phyloP scores from a whole-genome alignment of 2,888 invertebrate genomes.

The Arge pagana region DNA sequence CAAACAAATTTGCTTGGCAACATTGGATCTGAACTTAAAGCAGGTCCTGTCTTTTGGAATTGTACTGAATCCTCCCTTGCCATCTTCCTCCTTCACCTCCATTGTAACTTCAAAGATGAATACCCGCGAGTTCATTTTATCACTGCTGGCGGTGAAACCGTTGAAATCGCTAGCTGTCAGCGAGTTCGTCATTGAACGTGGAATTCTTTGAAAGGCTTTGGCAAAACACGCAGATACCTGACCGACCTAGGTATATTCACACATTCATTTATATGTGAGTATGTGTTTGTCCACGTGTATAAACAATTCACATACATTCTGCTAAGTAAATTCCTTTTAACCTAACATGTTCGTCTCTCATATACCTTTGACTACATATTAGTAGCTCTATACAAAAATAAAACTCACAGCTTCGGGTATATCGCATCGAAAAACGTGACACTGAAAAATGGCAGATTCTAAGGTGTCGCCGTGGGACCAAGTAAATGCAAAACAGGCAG shows the following conservation, averaged over 20 bases:
- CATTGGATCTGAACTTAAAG: slow-evolving; percentile 83
- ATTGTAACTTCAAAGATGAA: slow-evolving; percentile 90
- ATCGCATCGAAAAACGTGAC: slow-evolving; percentile 96
- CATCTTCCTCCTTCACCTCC: slow-evolving; percentile 92
- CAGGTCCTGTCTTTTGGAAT: slow-evolving; percentile 87
- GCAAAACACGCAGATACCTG: slow-evolving; percentile 77
- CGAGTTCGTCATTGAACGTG: slow-evolving; percentile 81
- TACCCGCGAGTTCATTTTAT: slow-evolving; percentile 64
- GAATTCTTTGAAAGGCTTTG: slow-evolving; percentile 89
- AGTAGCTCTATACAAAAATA: slow-evolving; percentile 5
- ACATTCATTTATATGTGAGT: too few species aligned
- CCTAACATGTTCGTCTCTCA: too few species aligned
- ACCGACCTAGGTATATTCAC: slow-evolving; percentile 59
- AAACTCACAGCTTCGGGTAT: slow-evolving; percentile 86
- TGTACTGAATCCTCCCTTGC: slow-evolving; percentile 76
- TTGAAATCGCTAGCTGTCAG: slow-evolving; percentile 68
- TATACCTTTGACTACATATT: background rate
- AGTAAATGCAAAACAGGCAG: slow-evolving; percentile 97
- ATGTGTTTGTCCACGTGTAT: too few species aligned
- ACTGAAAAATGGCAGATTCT: slow-evolving; percentile 90
- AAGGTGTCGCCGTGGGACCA: slow-evolving; percentile 92
- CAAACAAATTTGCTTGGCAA: slow-evolving; percentile 87
- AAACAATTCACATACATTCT: too few species aligned
- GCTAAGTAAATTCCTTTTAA: too few species aligned
- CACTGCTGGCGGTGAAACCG: slow-evolving; percentile 63